A percentile compares a stretch with the other conserved stretches of the same genome.
Evolutionary conservation across 2,113 vertebrate species (phyloP).

Genomic region (Ammodramus savannarum): DNA sequence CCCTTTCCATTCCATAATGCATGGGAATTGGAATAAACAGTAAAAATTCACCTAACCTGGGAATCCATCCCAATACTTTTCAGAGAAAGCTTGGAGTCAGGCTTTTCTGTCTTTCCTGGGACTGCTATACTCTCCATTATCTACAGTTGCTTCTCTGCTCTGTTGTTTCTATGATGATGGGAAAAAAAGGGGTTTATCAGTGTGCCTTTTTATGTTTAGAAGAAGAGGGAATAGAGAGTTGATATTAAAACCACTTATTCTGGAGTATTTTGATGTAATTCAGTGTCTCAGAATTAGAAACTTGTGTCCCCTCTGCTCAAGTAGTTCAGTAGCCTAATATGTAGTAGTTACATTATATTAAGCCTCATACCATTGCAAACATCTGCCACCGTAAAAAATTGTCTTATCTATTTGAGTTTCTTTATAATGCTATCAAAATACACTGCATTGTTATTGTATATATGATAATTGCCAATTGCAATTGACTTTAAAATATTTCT

Average conservation of each 20-base stretch:
- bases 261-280: not conserved
- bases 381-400: not conserved
- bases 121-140: accelerated
- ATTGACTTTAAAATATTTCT: not conserved
- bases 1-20: not conserved
- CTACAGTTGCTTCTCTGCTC: not conserved
- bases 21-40: not conserved
- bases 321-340: not conserved
- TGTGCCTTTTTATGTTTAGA: not conserved
- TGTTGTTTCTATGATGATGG: not conserved
- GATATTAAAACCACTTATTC: not conserved
- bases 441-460: not conserved
- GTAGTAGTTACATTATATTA: not conserved
- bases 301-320: not conserved
- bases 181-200: not conserved
- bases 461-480: not conserved
- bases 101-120: not conserved
- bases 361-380: not conserved
- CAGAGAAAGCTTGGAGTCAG: not conserved
- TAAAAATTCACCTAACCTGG: not conserved
- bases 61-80: not conserved
- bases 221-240: not conserved
- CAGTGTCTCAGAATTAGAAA: not conserved
- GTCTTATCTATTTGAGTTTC: not conserved
- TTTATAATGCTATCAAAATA: not conserved